A percentile compares a stretch with the other conserved stretches of the same genome.
These are phyloP conservation scores for Oophaga pumilio DNA, from an alignment of 2,113 vertebrate species.

Conservation along the genomic window DNA sequence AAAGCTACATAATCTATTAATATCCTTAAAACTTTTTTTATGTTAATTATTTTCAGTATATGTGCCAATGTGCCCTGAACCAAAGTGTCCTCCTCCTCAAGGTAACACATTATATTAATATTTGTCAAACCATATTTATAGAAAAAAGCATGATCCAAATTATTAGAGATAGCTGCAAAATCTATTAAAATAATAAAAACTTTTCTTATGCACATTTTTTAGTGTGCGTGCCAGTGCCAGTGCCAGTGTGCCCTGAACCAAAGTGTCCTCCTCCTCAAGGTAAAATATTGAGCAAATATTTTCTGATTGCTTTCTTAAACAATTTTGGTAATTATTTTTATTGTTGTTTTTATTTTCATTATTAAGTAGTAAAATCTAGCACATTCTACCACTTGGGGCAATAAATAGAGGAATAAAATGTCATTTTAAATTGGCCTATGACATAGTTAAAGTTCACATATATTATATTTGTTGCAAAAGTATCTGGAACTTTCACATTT, in stretches of 20 bases:
- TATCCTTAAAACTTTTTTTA: neutral
- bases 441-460: too few relatives aligned
- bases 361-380: too few relatives aligned
- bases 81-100: slow-evolving; percentile 34
- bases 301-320: too few relatives aligned
- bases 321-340: too few relatives aligned
- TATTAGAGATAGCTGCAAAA: neutral
- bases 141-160: too few relatives aligned
- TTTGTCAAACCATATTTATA: neutral
- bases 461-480: too few relatives aligned
- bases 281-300: neutral
- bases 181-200: neutral
- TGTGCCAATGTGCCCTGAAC: neutral
- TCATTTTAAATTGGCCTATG: too few relatives aligned
- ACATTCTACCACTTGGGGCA: too few relatives aligned
- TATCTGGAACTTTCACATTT: too few relatives aligned
- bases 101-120: neutral
- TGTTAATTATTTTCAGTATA: neutral
- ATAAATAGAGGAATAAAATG: too few relatives aligned
- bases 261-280: slow-evolving; percentile 34
- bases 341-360: too few relatives aligned
- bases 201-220: neutral
- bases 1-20: too few relatives aligned
- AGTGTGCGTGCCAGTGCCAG: neutral
- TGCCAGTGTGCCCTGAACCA: slow-evolving; percentile 18